phyloP scores from a whole-genome alignment of 2,113 vertebrate genomes.

The Copsychus sechellarum region DNA sequence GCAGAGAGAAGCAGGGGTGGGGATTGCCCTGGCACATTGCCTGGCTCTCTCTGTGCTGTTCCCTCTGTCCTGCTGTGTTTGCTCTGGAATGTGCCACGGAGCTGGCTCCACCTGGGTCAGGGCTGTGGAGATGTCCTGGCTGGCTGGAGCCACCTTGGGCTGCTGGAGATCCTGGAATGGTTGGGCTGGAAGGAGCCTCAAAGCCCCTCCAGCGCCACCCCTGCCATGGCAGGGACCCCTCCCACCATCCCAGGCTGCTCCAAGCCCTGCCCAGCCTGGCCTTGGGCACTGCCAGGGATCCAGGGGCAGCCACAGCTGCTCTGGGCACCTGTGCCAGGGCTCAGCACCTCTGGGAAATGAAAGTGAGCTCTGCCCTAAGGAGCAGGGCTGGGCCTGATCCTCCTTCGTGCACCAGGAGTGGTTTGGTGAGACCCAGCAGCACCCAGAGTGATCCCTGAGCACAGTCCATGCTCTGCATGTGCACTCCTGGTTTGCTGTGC shows the following conservation, averaged over 20 bases:
- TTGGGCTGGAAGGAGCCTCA: neutral
- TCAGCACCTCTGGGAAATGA: neutral
- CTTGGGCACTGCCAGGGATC: neutral
- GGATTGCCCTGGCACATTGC: neutral
- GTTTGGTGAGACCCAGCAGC: neutral
- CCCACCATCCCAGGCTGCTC: neutral
- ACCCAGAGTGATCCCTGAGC: neutral
- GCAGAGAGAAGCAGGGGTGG: neutral
- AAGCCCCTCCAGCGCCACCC: neutral
- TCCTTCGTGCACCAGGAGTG: neutral
- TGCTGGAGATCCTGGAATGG: neutral
- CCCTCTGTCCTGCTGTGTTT: neutral
- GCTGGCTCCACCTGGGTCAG: neutral
- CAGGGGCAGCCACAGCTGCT: neutral
- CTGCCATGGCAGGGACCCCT: neutral
- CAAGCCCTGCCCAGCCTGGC: neutral
- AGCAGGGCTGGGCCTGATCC: neutral
- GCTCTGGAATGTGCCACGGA: neutral
- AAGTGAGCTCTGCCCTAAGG: neutral
- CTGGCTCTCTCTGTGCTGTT: neutral
- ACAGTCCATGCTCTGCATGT: rapidly evolving
- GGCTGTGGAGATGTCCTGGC: neutral
- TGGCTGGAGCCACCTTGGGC: neutral
- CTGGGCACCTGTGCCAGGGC: neutral
- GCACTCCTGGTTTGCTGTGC: neutral